Conservation (phyloP, 2,888 invertebrate species). For the Poecilus cupreus region DNA sequence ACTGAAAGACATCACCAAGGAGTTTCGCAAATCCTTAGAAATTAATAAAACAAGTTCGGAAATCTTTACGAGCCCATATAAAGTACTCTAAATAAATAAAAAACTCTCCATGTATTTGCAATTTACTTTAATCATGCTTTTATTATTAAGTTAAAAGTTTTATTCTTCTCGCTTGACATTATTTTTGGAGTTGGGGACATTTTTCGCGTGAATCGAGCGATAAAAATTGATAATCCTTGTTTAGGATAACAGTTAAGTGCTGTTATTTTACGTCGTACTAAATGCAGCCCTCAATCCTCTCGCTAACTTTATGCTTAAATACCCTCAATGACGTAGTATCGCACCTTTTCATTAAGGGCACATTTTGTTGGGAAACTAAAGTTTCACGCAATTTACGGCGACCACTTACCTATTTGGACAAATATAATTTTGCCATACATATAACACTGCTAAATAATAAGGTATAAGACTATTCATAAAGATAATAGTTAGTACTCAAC, state of each 20-base stretch:
- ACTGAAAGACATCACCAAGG: background rate
- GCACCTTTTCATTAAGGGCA: background rate
- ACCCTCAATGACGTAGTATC: background rate
- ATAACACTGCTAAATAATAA: too few species aligned
- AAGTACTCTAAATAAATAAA: conserved; percentile 25
- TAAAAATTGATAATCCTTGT: conserved; percentile 46
- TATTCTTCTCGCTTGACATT: background rate
- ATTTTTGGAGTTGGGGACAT: background rate
- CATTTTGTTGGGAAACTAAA: too few species aligned
- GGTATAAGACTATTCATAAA: too few species aligned
- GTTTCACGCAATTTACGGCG: too few species aligned
- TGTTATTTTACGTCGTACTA: conserved; percentile 10
- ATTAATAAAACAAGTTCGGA: conserved; percentile 31
- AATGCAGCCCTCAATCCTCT: background rate
- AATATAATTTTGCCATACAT: too few species aligned
- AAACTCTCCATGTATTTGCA: conserved; percentile 5
- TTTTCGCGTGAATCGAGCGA: conserved; percentile 29
- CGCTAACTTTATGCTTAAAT: conserved; percentile 17
- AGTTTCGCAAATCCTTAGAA: conserved; percentile 23
- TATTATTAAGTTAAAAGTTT: conserved; percentile 27
- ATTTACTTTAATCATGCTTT: conserved; percentile 32
- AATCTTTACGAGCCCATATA: conserved; percentile 41
- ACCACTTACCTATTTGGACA: too few species aligned
- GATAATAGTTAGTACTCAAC: too few species aligned
- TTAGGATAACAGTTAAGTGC: conserved; percentile 41